Evolutionary conservation across 1,140 invertebrate species (phyloP).

Genomic region (Bombus turneri): DNA sequence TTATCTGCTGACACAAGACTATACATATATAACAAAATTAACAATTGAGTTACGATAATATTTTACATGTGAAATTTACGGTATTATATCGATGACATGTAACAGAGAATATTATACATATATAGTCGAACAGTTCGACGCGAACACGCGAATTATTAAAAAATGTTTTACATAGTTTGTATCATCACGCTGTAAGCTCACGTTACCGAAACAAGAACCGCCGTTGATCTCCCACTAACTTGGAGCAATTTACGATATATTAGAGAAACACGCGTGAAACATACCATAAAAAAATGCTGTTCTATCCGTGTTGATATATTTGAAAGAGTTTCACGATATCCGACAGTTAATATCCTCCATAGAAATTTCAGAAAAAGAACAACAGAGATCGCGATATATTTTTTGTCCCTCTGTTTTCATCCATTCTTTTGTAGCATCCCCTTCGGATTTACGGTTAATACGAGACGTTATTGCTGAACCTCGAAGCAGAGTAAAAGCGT

Average conservation of each 20-base stretch:
- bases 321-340: not conserved
- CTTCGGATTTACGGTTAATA: constrained; percentile 24
- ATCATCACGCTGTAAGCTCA: not conserved
- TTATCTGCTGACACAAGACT: no score
- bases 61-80: not conserved
- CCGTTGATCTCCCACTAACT: not conserved
- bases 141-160: not conserved
- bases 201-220: not conserved
- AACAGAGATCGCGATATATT: not conserved
- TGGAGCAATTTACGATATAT: not conserved
- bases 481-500: constrained; percentile 51
- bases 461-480: constrained; percentile 45
- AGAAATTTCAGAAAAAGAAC: not conserved
- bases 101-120: no score
- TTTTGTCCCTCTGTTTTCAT: not conserved
- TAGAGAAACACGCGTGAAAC: not conserved
- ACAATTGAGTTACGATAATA: not conserved
- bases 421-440: not conserved
- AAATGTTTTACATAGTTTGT: not conserved
- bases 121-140: no score
- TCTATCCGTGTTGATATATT: not conserved
- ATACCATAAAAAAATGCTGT: not conserved
- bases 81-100: no score
- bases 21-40: no score
- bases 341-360: not conserved